These are phyloP conservation scores for Microcaecilia unicolor DNA, from an alignment of 2,797 vertebrate species.

Conservation along the genomic window DNA sequence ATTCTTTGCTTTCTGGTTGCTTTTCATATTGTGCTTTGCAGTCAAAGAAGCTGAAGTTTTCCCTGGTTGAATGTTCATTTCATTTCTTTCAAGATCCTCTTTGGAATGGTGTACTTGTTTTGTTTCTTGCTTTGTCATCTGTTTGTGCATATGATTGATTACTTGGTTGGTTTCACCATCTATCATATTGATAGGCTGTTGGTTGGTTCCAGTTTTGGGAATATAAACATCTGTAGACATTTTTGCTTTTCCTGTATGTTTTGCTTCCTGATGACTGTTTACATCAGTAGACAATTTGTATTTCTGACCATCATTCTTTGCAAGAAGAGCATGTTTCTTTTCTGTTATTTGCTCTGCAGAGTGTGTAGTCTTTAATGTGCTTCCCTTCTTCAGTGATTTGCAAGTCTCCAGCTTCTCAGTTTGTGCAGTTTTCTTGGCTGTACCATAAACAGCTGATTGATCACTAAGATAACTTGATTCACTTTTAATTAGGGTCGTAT, in stretches of 20 bases:
- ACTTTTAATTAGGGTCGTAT: slow-evolving; percentile 4
- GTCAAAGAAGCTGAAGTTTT: slow-evolving; percentile 30
- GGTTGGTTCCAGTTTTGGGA: neutral
- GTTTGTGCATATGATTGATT: slow-evolving; percentile 13
- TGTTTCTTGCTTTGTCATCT: slow-evolving; percentile 19
- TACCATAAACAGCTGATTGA: slow-evolving; percentile 3
- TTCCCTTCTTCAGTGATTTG: slow-evolving; percentile 3
- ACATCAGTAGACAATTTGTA: slow-evolving; percentile 11
- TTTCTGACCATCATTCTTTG: neutral
- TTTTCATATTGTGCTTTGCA: slow-evolving; percentile 52
- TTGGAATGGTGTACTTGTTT: slow-evolving; percentile 12
- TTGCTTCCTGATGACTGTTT: slow-evolving; percentile 4
- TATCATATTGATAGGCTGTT: slow-evolving; percentile 4
- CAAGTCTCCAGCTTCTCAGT: slow-evolving; percentile 8
- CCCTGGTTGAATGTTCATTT: slow-evolving; percentile 4
- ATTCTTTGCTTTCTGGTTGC: slow-evolving; percentile 11
- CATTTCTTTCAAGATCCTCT: slow-evolving; percentile 16
- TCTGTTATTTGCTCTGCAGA: slow-evolving; percentile 3
- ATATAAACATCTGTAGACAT: slow-evolving; percentile 3
- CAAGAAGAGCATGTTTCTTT: slow-evolving; percentile 10
- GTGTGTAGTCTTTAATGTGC: neutral
- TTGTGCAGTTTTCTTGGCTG: slow-evolving; percentile 12
- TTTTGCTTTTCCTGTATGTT: slow-evolving; percentile 12
- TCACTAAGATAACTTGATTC: slow-evolving; percentile 5
- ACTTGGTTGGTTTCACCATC: neutral